phyloP scores from a whole-genome alignment of 1,140 invertebrate genomes.

The Drosophila kepulauana region DNA sequence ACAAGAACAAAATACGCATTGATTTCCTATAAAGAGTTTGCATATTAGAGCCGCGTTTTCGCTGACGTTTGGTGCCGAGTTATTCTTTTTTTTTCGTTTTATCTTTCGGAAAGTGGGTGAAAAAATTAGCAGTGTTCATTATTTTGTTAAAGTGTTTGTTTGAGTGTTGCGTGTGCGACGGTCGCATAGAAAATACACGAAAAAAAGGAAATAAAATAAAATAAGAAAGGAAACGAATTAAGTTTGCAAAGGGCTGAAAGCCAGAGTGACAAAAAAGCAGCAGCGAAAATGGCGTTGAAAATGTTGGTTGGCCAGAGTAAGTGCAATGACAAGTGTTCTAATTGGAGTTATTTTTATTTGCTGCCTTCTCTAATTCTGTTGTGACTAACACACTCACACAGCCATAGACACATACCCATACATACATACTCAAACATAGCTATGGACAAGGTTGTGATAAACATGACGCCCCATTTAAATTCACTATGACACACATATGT shows the following conservation, averaged over 20 bases:
- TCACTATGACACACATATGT: constrained; percentile 4
- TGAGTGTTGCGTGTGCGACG: constrained; percentile 51
- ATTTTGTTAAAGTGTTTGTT: constrained; percentile 18
- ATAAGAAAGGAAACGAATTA: constrained; percentile 16
- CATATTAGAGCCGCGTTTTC: constrained; percentile 33
- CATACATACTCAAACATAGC: neutral
- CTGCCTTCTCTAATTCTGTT: constrained; percentile 9
- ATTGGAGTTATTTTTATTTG: constrained; percentile 11
- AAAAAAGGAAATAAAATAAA: neutral
- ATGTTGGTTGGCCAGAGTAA: constrained; percentile 78
- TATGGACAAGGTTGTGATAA: constrained; percentile 38
- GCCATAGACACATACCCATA: constrained; percentile 15
- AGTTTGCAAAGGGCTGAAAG: constrained; percentile 2
- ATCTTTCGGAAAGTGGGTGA: constrained; percentile 15
- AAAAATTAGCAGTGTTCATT: constrained; percentile 12
- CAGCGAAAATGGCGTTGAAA: constrained; percentile 74
- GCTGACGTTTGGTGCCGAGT: constrained; percentile 33
- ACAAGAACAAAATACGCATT: constrained; percentile 20
- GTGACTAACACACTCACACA: constrained; percentile 44
- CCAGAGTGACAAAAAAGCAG: constrained; percentile 5
- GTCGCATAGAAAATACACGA: constrained; percentile 21
- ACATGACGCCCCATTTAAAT: constrained; percentile 42
- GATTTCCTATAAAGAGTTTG: constrained; percentile 30
- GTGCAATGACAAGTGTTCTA: constrained; percentile 45
- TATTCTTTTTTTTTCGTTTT: constrained; percentile 44